These are phyloP conservation scores for Athripsodes cinereus DNA, from an alignment of 2,888 invertebrate genomes.

Conservation along the genomic window DNA sequence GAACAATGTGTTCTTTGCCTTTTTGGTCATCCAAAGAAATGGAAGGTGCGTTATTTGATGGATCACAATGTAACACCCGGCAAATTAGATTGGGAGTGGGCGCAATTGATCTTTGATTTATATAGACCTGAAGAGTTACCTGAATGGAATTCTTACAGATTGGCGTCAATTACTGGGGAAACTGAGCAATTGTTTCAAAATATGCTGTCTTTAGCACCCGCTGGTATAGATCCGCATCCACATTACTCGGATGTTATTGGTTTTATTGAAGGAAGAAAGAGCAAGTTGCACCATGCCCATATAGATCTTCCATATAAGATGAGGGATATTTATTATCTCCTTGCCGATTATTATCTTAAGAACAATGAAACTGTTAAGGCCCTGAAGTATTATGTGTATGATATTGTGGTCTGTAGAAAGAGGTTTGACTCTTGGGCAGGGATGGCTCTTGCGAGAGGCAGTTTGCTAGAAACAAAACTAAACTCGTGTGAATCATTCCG, in stretches of 20 bases:
- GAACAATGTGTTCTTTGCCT: constrained; percentile 83
- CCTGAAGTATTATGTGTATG: constrained; percentile 74
- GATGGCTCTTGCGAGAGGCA: constrained; percentile 73
- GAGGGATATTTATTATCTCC: constrained; percentile 77
- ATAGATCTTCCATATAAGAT: constrained; percentile 54
- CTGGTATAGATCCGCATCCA: constrained; percentile 59
- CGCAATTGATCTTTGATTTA: constrained; percentile 71
- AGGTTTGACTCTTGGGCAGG: constrained; percentile 92
- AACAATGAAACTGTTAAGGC: constrained; percentile 70
- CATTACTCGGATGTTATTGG: constrained; percentile 57
- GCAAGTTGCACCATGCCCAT: constrained; percentile 50
- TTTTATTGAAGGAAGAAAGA: constrained; percentile 59
- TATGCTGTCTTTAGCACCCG: constrained; percentile 63
- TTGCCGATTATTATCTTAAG: constrained; percentile 91
- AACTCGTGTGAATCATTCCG: constrained; percentile 62
- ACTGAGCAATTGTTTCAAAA: constrained; percentile 68
- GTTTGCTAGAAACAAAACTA: constrained; percentile 72
- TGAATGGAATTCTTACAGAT: constrained; percentile 68
- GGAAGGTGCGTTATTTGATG: constrained; percentile 51
- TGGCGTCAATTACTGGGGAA: constrained; percentile 75
- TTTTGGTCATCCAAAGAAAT: constrained; percentile 75
- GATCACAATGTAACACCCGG: constrained; percentile 72
- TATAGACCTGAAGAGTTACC: constrained; percentile 75
- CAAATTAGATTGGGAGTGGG: constrained; percentile 65
- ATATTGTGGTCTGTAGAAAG: constrained; percentile 72